Conservation (phyloP, 2,888 invertebrate species). For the Drosophila ezoana region DNA sequence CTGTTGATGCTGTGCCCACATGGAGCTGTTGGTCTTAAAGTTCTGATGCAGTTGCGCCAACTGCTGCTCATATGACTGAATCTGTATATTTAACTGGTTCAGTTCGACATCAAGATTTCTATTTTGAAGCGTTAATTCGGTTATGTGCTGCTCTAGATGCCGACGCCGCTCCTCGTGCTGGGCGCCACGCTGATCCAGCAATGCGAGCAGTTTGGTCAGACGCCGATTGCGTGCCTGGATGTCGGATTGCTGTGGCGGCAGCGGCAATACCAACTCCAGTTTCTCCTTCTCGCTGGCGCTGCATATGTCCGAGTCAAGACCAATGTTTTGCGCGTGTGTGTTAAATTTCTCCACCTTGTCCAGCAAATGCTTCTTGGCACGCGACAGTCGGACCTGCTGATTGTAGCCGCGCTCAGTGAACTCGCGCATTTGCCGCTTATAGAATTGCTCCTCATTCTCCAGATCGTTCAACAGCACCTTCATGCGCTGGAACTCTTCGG, state of each 20-base stretch:
- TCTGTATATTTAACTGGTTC: conserved; percentile 15
- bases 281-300: conserved; percentile 41
- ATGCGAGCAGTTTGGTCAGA: conserved; percentile 27
- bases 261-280: conserved; percentile 61
- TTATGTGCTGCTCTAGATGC: conserved; percentile 34
- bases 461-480: conserved; percentile 65
- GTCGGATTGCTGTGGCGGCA: conserved; percentile 34
- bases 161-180: conserved; percentile 36
- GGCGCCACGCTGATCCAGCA: conserved; percentile 21
- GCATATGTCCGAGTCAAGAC: conserved; percentile 57
- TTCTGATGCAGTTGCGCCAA: conserved; percentile 35
- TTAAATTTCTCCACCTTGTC: conserved; percentile 74
- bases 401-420: conserved; percentile 69
- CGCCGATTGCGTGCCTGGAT: conserved; percentile 26
- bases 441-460: conserved; percentile 63
- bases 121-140: conserved; percentile 18
- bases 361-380: conserved; percentile 71
- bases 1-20: conserved; percentile 26
- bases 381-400: conserved; percentile 73
- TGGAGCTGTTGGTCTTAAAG: conserved; percentile 23
- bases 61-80: conserved; percentile 32
- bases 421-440: conserved; percentile 66
- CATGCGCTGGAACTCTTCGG: conserved; percentile 64
- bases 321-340: conserved; percentile 58
- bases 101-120: conserved; percentile 18